Evolutionary conservation across 2,113 vertebrate species (phyloP).

Genomic region (Galeopterus variegatus): DNA sequence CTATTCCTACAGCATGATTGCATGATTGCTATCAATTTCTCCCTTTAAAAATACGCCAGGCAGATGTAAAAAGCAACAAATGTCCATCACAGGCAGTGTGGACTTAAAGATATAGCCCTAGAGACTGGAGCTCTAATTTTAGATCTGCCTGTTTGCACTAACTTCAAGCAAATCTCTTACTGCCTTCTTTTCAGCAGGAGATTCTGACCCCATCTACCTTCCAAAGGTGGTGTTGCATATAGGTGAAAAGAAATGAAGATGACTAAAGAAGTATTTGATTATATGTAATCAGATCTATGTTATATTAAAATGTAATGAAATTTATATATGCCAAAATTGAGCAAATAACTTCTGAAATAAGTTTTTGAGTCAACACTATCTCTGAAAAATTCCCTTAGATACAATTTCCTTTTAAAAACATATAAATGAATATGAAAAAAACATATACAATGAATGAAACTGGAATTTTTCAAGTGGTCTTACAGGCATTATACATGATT

Average conservation of each 20-base stretch:
- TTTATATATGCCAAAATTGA: background rate
- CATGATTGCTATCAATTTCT: background rate
- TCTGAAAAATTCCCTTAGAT: slow-evolving; percentile 44
- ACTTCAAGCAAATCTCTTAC: slow-evolving; percentile 27
- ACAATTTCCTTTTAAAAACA: slow-evolving; percentile 39
- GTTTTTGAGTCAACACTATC: background rate
- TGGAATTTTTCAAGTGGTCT: slow-evolving; percentile 17
- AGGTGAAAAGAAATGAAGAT: slow-evolving; percentile 6
- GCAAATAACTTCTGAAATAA: background rate
- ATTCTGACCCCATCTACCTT: slow-evolving; percentile 11
- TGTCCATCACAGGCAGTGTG: background rate
- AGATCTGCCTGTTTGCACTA: slow-evolving; percentile 31
- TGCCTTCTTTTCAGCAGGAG: background rate
- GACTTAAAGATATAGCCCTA: background rate
- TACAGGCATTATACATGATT: background rate
- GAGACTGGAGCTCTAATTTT: background rate
- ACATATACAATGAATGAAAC: slow-evolving; percentile 31
- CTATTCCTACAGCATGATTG: background rate
- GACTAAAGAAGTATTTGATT: slow-evolving; percentile 6
- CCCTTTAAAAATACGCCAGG: background rate
- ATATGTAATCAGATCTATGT: background rate
- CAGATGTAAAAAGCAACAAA: background rate
- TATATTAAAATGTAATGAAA: slow-evolving; percentile 50
- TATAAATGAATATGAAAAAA: no score
- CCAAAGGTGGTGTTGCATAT: background rate